Conservation (phyloP, 2,113 vertebrate species). For the Talpa occidentalis region DNA sequence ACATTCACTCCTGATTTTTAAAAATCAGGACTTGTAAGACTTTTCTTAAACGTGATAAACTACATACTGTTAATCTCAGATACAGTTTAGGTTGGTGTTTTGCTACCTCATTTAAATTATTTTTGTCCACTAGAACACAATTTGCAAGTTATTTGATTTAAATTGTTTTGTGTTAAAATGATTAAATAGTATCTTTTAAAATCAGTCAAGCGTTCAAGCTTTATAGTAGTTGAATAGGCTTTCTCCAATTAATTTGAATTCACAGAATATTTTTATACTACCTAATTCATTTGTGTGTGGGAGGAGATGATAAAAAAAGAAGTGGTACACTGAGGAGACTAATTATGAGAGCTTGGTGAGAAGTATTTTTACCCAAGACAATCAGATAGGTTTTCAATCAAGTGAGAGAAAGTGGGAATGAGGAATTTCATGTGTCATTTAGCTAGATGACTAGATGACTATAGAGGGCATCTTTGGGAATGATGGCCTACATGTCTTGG, state of each 20-base stretch:
- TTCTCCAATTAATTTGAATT: constrained; percentile 5
- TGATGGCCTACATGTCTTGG: neutral
- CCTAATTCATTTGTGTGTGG: neutral
- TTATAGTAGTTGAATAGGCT: neutral
- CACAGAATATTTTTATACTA: neutral
- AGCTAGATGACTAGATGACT: neutral
- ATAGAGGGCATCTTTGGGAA: neutral
- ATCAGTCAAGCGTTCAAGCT: neutral
- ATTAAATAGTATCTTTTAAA: neutral
- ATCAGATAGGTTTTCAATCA: neutral
- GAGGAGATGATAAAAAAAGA: neutral
- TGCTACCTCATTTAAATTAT: neutral
- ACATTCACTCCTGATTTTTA: constrained; percentile 32
- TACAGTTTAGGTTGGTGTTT: neutral
- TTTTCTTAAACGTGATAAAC: neutral
- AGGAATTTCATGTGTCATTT: neutral
- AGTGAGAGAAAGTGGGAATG: neutral
- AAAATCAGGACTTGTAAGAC: constrained; percentile 26
- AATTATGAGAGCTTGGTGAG: neutral
- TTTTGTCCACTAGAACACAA: constrained; percentile 27
- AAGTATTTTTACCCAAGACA: neutral
- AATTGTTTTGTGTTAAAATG: neutral
- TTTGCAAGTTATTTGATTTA: neutral
- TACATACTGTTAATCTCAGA: neutral
- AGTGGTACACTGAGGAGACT: neutral